Base-by-base conservation (phyloP, 2,113 vertebrate genomes). In the Thunnus maccoyii region DNA sequence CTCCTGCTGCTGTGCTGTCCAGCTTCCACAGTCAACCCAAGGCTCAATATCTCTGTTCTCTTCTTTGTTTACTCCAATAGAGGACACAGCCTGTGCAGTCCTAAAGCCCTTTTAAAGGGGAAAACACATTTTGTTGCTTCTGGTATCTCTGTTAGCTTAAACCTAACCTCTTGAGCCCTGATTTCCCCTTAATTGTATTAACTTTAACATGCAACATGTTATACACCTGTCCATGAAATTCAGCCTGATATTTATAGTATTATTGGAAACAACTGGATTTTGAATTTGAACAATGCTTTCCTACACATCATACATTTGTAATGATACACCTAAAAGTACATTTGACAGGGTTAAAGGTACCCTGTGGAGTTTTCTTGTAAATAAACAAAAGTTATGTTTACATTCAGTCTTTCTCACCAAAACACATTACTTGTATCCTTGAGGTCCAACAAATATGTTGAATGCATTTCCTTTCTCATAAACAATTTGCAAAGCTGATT, bases 1-100 rank as follows among this genome's bases (percentile, higher is more conserved):
- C 87, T 82, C 90, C 91, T 83, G 89, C 89, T 78, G 86, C 80
- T 82, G 77, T 56, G 76, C 87, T 89, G 88, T 87, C 90, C 86
- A 86, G 83, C 90, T 88, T 89, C 83, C 87, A 86, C 91, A 80
- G 80, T 90, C 87, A 75, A 54, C 86, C 78, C 76, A 78, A 78
- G 80, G 78, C 85, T 81, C 84, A 82, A 58, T 78, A 91, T 90
- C 89, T 84, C 68, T 89, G 87, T 86, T 90, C 87, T 82, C 64
- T 77, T 85, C 83, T 88, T 92, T 94, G 87, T 93, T 85, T 86
- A 76, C 64, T 32, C 68, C 82, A 72, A 60, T n/a, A 63, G 84
- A 68, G 56, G 65, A 77, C 58, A 63, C 75, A 75, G 85, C 27
- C 76, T 58, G 65, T 81, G 63, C 57, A 83, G 84, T 48, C 65